These are phyloP conservation scores for Chaenodraco wilsoni DNA, from an alignment of 2,797 vertebrate species.

Conservation along the genomic window DNA sequence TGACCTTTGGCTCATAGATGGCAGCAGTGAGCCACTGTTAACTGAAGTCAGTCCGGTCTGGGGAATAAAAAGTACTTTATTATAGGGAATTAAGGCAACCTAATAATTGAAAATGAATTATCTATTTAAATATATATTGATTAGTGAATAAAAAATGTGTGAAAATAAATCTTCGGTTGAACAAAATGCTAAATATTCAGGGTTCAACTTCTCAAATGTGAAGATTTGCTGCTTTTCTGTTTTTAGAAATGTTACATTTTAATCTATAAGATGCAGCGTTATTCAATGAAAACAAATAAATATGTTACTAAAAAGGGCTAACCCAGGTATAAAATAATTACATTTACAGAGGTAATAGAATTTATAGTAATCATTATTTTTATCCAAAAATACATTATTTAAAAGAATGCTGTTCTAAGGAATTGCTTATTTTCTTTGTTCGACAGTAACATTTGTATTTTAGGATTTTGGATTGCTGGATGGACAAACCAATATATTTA, in stretches of 20 bases:
- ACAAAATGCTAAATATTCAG: background rate
- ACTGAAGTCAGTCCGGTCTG: slow-evolving; percentile 5
- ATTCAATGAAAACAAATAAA: too few relatives aligned
- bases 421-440: background rate
- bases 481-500: background rate
- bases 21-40: slow-evolving; percentile 88
- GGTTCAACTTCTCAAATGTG: background rate
- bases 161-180: background rate
- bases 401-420: background rate
- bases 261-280: background rate
- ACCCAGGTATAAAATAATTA: background rate
- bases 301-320: too few relatives aligned
- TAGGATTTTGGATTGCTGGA: background rate
- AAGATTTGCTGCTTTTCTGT: background rate
- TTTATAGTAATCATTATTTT: background rate
- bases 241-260: background rate
- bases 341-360: background rate
- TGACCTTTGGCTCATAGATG: slow-evolving; percentile 83
- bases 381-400: background rate
- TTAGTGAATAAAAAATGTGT: background rate
- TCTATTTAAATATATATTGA: background rate
- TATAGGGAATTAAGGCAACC: background rate
- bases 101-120: background rate
- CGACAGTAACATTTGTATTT: background rate
- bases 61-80: background rate